These are phyloP conservation scores for Nomada lathburiana DNA, from an alignment of 2,888 invertebrate species.

Conservation along the genomic window DNA sequence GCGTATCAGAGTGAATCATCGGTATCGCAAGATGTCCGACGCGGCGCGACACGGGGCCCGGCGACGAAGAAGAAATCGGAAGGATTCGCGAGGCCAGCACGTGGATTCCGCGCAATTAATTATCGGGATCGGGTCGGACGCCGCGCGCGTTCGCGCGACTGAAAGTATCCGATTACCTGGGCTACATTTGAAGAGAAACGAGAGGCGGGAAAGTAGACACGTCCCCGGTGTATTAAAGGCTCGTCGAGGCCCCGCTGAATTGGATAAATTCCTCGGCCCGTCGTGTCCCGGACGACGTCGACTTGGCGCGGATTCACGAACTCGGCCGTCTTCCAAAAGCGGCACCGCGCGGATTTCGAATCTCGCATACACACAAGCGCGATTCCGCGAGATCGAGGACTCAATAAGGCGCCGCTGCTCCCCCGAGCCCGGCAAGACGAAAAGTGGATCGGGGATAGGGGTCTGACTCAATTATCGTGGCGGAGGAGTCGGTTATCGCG, in stretches of 20 bases:
- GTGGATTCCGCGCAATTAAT: slow-evolving; percentile 78
- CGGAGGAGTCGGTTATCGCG: slow-evolving; percentile 1
- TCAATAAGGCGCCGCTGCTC: neutral
- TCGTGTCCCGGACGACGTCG: slow-evolving; percentile 55
- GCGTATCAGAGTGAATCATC: slow-evolving; percentile 55
- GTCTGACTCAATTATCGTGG: slow-evolving; percentile 43
- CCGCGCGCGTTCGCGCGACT: slow-evolving; percentile 64
- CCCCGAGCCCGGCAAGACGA: neutral
- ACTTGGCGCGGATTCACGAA: slow-evolving; percentile 66
- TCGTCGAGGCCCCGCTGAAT: slow-evolving; percentile 51
- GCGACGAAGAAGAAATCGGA: slow-evolving; percentile 48
- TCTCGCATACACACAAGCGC: slow-evolving; percentile 5
- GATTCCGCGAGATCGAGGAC: neutral
- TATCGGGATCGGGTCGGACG: slow-evolving; percentile 72
- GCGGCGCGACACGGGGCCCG: slow-evolving; percentile 8
- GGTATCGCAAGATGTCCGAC: slow-evolving; percentile 36
- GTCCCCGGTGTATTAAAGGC: slow-evolving; percentile 58
- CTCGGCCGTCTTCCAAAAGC: slow-evolving; percentile 23
- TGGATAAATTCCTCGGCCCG: slow-evolving; percentile 76
- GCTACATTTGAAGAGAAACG: slow-evolving; percentile 47
- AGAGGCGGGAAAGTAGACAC: slow-evolving; percentile 58
- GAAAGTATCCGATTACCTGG: slow-evolving; percentile 79
- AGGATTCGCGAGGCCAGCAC: slow-evolving; percentile 63
- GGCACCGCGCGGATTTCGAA: neutral
- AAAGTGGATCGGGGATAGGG: neutral